Evolutionary conservation across 2,888 invertebrate species (phyloP), one percentile per base, ranked within the genome.

Genomic region (Drosophila niveifrons): DNA sequence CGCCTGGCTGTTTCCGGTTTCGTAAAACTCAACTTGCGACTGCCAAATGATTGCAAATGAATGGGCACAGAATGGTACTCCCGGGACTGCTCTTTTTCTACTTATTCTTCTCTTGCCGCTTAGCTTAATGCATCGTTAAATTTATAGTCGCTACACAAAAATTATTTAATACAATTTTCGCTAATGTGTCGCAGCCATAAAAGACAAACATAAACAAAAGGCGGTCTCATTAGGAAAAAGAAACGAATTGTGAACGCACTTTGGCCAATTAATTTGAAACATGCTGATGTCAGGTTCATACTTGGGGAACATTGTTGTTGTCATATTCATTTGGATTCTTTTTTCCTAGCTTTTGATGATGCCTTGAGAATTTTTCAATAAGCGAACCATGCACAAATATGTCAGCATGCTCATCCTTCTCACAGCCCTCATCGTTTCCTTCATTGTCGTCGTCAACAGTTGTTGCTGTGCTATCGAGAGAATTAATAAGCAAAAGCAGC

Each of bases 1-100:
- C 84, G 87, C 48, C 72, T 53, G 66, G 73, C 75, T 73, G 73
- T 69, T 89, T 85, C 85, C 89, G 79, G 82, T 81, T 83, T 78
- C 68, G 77, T 70, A 59, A 69, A 83, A 73, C 82, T 72, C 68
- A 66, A 76, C 79, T 86, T 80, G 78, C 85, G 79, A 78, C 77
- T 88, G 85, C 82, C 89, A 85, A 89, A 85, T 87, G 79, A 87
- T 85, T 89, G 88, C 85, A 89, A 85, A 85, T 85, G 89, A 87
- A 87, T 81, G 89, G 89, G 73, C 66, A 52, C 56, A 43, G 63
- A 44, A 63, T 73, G 55, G n/a, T 46, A 31, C 36, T 58, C 58
- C 28, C 39, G 23, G 8, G 4, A 6, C 43, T 4, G 18, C 23
- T 10, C 41, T 31, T 11, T 8, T 13, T 13, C 9, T 15, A 1